Evolutionary conservation across 2,113 vertebrate genomes (phyloP), one percentile per base, ranked within the genome.

Genomic region (Pleuronectes platessa): DNA sequence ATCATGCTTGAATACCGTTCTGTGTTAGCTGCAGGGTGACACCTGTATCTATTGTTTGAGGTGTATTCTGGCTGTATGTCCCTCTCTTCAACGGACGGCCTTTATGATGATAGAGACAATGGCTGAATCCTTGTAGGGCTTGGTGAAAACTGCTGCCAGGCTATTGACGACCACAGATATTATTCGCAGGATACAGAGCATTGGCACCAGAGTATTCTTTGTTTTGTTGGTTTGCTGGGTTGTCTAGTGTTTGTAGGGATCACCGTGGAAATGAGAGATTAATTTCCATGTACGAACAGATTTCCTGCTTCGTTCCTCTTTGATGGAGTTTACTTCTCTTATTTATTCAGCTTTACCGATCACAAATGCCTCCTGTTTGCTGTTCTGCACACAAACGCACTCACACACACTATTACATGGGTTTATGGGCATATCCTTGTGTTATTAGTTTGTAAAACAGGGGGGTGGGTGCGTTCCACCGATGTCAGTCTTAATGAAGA

Each of bases 21-120:
- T 21, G 0, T 76, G 82, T 79, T 83, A 10, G 85, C 87, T 83
- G 71, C 74, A 81, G 90, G 87, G 86, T 83, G 71, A 76, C 78
- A 71, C 82, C 61, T 83, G 56, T 68, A 74, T 37, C 71, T 59
- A 62, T 89, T 91, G 84, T 91, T 77, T 73, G 54, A 14, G 56
- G 68, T 66, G 42, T 18, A 11, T 51, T 40, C 27, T 23, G 27
- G 63, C 62, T 49, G 18, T 12, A 5, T 58, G 76, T 68, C 53
- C 67, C 69, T 65, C 53, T 76, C 14, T 82, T 78, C 18, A 47
- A 49, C 53, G 71, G 58, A 40, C 26, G 5, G 27, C 61, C 73
- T 83, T 49, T 64, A 62, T 79, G 42, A 79, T 59, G 62, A 21
- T 40, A 40, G 35, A 84, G 73, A 83, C 78, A 70, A 88, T 81